Evolutionary conservation across 2,888 invertebrate species (phyloP).

Genomic region (Eupithecia dodoneata): DNA sequence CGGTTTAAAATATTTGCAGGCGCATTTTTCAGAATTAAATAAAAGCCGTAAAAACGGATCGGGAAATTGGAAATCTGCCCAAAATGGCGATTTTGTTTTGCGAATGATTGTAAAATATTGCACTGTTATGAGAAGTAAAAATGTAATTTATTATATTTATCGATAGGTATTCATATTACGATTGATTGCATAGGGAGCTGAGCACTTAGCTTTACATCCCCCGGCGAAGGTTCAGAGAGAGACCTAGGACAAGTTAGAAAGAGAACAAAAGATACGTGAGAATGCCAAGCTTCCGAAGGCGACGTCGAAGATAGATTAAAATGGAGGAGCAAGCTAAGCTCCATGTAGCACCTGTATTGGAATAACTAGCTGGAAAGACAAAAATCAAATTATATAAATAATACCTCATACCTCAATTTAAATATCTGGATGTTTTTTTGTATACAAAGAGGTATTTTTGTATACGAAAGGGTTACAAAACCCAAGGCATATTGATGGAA

Average conservation of each 20-base stretch:
- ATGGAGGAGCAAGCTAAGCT: not conserved
- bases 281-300: not conserved
- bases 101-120: conserved; percentile 14
- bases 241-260: not conserved
- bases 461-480: no score
- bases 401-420: not conserved
- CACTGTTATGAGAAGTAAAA: conserved; percentile 10
- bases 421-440: no score
- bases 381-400: not conserved
- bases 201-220: not conserved
- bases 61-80: conserved; percentile 30
- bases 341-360: no score
- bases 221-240: not conserved
- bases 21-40: conserved; percentile 71
- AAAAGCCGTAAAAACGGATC: conserved; percentile 47
- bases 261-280: not conserved
- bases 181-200: not conserved
- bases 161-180: not conserved
- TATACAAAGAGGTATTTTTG: no score
- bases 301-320: not conserved
- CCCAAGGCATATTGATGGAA: no score
- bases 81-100: conserved; percentile 19
- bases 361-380: not conserved
- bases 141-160: not conserved
- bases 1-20: conserved; percentile 71